Conservation (phyloP, 2,888 invertebrate genomes). For the Crossocerus cetratus region DNA sequence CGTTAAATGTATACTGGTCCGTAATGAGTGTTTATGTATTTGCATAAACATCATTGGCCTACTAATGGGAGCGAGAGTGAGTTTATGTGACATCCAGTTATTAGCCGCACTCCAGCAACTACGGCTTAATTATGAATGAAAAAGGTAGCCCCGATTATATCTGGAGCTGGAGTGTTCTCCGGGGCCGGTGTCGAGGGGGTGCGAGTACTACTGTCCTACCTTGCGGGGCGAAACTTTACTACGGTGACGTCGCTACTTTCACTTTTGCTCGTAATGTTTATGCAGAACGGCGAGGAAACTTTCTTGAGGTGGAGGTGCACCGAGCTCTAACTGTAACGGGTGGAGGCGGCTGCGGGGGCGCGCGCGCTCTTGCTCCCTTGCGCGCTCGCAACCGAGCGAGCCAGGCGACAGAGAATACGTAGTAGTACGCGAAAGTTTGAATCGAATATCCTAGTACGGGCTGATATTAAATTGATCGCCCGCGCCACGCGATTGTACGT, state of each 20-base stretch:
- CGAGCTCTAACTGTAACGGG: constrained; percentile 48
- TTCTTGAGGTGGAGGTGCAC: constrained; percentile 65
- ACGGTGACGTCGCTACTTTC: constrained; percentile 70
- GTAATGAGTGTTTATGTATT: too few species aligned
- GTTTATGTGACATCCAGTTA: too few species aligned
- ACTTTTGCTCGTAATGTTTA: constrained; percentile 74
- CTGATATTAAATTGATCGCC: constrained; percentile 59
- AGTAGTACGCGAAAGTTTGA: constrained; percentile 51
- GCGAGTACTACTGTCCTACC: constrained; percentile 57
- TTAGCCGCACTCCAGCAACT: too few species aligned
- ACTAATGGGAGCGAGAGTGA: too few species aligned
- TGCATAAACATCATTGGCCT: too few species aligned
- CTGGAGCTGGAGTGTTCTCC: background rate
- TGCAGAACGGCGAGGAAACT: constrained; percentile 74
- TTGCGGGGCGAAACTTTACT: constrained; percentile 54
- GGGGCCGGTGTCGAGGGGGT: constrained; percentile 38
- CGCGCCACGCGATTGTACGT: constrained; percentile 25
- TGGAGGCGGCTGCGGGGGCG: constrained; percentile 31
- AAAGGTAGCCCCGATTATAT: too few species aligned
- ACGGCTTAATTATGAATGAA: too few species aligned
- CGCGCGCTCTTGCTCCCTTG: constrained; percentile 4
- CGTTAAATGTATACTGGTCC: too few species aligned
- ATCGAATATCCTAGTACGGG: constrained; percentile 51
- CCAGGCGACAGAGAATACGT: constrained; percentile 34
- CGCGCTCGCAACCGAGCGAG: constrained; percentile 21